These are phyloP conservation scores for Cephus pulcher DNA, from an alignment of 2,888 invertebrate species.

Conservation along the genomic window DNA sequence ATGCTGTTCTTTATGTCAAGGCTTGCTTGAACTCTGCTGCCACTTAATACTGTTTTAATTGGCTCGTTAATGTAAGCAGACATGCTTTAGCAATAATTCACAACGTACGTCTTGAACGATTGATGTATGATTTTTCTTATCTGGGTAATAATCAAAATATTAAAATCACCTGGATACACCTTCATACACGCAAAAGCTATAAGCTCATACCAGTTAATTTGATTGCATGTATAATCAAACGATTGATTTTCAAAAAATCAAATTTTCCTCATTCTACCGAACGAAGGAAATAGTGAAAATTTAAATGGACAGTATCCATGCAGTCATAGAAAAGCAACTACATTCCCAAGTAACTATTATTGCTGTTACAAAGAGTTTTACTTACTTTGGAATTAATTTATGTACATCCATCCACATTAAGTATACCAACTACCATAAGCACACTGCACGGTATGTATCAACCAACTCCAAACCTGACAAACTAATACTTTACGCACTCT, in stretches of 20 bases:
- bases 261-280: neutral
- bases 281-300: neutral
- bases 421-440: neutral
- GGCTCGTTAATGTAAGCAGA: neutral
- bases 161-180: neutral
- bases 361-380: neutral
- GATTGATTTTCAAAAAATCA: too few species aligned
- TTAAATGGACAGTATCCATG: neutral
- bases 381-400: neutral
- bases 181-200: neutral
- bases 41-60: neutral
- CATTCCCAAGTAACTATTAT: neutral
- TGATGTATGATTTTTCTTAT: neutral
- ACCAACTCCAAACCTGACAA: neutral
- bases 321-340: neutral
- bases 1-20: neutral
- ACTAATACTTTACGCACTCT: neutral
- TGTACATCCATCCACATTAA: neutral
- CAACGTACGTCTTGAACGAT: neutral
- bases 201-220: neutral
- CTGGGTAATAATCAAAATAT: neutral
- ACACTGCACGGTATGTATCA: neutral
- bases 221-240: too few species aligned
- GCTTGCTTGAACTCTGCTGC: neutral
- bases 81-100: neutral